Evolutionary conservation across 2,888 invertebrate genomes (phyloP).

Genomic region (Axea sp.): DNA sequence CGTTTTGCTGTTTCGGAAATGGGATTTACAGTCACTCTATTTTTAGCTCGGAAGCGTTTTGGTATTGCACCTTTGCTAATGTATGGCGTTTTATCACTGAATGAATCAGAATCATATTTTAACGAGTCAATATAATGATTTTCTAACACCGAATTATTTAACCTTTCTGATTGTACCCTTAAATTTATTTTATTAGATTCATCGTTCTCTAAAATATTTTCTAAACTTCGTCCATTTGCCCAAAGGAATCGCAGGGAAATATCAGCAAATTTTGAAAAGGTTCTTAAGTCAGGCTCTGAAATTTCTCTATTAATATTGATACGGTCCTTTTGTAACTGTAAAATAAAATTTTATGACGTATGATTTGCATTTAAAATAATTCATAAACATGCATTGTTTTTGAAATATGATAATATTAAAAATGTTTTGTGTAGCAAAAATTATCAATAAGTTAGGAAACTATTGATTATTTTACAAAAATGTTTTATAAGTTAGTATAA

Average conservation of each 20-base stretch:
- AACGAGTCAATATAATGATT: conserved; percentile 15
- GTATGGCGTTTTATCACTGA: neutral
- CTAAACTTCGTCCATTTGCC: conserved; percentile 71
- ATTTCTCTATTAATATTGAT: conserved; percentile 67
- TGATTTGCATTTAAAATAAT: too few species aligned
- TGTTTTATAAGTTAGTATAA: too few species aligned
- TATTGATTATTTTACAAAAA: too few species aligned
- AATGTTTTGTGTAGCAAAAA: too few species aligned
- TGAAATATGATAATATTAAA: too few species aligned
- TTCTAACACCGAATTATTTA: conserved; percentile 54
- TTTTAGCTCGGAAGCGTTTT: conserved; percentile 62
- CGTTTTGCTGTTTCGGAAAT: conserved; percentile 66
- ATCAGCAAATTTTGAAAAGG: conserved; percentile 60
- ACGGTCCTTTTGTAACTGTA: conserved; percentile 4
- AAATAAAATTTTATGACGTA: too few species aligned
- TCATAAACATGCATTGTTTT: too few species aligned
- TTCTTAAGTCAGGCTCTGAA: conserved; percentile 74
- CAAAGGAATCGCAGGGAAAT: conserved; percentile 64
- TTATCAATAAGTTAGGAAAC: too few species aligned
- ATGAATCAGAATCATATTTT: neutral
- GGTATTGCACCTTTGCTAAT: conserved; percentile 70
- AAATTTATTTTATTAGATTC: conserved; percentile 59
- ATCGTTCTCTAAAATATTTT: conserved; percentile 75
- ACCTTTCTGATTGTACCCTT: conserved; percentile 38
- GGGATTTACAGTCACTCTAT: conserved; percentile 71